Evolutionary conservation across 2,113 vertebrate species (phyloP).

Genomic region (Caloenas nicobarica): DNA sequence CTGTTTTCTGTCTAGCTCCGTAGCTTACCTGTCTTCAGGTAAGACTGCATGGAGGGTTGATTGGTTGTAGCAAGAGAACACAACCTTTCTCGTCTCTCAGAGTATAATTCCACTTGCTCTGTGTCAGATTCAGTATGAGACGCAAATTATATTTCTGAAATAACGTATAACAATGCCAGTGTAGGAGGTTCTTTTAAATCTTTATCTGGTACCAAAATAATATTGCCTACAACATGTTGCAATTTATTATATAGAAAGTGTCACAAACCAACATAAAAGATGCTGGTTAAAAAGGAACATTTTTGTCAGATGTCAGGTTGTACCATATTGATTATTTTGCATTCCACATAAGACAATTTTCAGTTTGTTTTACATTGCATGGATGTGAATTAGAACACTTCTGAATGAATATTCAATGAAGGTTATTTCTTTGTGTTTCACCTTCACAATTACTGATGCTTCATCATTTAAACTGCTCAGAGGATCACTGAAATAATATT

Average conservation of each 20-base stretch:
- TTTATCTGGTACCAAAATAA: constrained; percentile 28
- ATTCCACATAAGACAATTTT: background rate
- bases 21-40: background rate
- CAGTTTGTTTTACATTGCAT: background rate
- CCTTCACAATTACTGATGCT: background rate
- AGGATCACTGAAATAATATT: background rate
- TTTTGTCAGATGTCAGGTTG: background rate
- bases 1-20: background rate
- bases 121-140: background rate
- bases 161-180: background rate
- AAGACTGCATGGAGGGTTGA: background rate
- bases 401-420: background rate
- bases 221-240: background rate
- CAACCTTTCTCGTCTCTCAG: background rate
- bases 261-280: constrained; percentile 3
- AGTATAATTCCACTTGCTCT: background rate
- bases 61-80: background rate
- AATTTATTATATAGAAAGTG: background rate
- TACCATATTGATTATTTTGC: background rate
- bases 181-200: background rate
- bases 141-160: background rate
- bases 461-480: background rate
- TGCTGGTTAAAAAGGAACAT: background rate
- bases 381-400: background rate
- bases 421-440: background rate